Percentiles rank a stretch among this genome's conserved stretches.
Conservation (phyloP, 2,797 vertebrate genomes). For the Liparis tanakae region DNA sequence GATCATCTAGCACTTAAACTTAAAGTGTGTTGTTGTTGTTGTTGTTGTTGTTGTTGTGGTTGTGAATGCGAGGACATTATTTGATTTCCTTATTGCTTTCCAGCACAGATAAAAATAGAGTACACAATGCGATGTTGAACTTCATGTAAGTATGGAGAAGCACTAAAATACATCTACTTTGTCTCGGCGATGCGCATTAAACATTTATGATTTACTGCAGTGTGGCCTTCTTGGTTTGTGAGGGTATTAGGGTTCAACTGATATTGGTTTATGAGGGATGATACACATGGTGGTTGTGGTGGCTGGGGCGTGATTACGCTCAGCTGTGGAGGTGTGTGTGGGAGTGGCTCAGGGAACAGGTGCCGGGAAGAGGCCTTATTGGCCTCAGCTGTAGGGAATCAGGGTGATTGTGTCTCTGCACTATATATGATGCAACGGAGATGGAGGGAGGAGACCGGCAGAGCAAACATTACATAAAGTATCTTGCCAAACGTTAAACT, state of each 20-base stretch:
- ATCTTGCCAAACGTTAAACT: too few relatives aligned
- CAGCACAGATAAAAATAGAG: conserved; percentile 7
- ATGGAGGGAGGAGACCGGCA: too few relatives aligned
- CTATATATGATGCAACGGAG: too few relatives aligned
- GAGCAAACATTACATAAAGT: too few relatives aligned
- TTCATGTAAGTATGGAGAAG: conserved; percentile 9
- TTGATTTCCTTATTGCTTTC: conserved; percentile 14
- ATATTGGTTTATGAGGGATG: conserved; percentile 9
- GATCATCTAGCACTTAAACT: conserved; percentile 1
- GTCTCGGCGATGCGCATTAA: conserved; percentile 20
- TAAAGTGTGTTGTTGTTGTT: neutral
- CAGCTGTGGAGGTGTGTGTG: too few relatives aligned
- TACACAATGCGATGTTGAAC: conserved; percentile 15
- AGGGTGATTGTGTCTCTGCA: too few relatives aligned
- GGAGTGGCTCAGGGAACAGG: too few relatives aligned
- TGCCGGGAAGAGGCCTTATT: too few relatives aligned
- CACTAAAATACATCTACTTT: conserved; percentile 40
- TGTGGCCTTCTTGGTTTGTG: conserved; percentile 7
- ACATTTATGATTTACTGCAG: conserved; percentile 33
- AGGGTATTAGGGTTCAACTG: conserved; percentile 3
- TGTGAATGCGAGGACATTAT: conserved; percentile 4
- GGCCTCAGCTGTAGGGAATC: too few relatives aligned
- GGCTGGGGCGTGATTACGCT: too few relatives aligned
- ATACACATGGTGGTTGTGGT: neutral
- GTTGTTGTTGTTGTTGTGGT: conserved; percentile 3